These are phyloP conservation scores for Zaprionus camerounensis DNA, from an alignment of 1,140 invertebrate species.

Conservation along the genomic window DNA sequence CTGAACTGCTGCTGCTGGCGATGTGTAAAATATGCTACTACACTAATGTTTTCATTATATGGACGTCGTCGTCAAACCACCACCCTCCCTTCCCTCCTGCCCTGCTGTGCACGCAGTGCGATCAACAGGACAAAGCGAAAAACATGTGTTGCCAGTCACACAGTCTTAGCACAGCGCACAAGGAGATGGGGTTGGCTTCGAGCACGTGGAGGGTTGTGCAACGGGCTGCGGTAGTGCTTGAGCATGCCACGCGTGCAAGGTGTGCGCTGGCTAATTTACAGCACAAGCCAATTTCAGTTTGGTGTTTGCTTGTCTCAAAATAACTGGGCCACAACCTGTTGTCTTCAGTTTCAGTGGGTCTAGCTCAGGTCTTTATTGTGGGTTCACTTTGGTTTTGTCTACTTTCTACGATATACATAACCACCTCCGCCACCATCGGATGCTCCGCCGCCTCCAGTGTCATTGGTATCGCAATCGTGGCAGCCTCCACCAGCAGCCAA, in stretches of 20 bases:
- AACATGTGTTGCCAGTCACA: conserved; percentile 84
- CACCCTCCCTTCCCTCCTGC: conserved; percentile 3
- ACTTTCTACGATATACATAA: conserved; percentile 61
- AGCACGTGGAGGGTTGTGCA: conserved; percentile 14
- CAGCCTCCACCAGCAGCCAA: conserved; percentile 88
- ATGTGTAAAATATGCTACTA: conserved; percentile 60
- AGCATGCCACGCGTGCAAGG: conserved; percentile 8
- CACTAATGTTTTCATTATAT: conserved; percentile 79
- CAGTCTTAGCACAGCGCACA: conserved; percentile 37
- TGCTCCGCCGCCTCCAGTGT: conserved; percentile 71
- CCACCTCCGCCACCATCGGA: conserved; percentile 45
- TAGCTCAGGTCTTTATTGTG: background rate
- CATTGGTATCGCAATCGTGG: conserved; percentile 85
- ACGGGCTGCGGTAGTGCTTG: background rate
- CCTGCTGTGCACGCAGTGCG: conserved; percentile 23
- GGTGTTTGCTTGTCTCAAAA: conserved; percentile 71
- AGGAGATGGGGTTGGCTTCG: background rate
- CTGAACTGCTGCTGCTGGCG: conserved; percentile 26
- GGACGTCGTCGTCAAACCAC: conserved; percentile 25
- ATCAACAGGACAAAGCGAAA: conserved; percentile 78
- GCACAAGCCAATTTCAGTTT: conserved; percentile 63
- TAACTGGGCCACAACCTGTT: conserved; percentile 54
- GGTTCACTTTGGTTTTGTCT: background rate
- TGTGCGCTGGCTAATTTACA: conserved; percentile 11
- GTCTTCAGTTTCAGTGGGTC: conserved; percentile 6